Percentiles rank a stretch among this genome's conserved stretches.
Conservation (phyloP, 2,888 invertebrate species). For the Mongoloraphidia duomilia region DNA sequence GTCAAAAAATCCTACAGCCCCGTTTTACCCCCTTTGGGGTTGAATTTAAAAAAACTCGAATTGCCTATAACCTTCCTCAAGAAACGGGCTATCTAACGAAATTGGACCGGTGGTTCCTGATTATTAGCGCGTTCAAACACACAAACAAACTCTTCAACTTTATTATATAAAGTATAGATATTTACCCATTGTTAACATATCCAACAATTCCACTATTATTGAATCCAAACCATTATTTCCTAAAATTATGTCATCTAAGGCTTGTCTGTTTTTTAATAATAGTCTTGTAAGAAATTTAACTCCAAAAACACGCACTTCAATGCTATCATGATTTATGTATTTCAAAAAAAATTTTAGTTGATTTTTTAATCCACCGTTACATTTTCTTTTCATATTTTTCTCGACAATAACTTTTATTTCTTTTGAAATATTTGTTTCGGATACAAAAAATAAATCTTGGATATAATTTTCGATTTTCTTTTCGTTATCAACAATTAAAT, state of each 20-base stretch:
- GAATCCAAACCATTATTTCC: conserved; percentile 56
- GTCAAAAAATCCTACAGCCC: too few relatives aligned
- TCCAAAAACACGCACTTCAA: conserved; percentile 62
- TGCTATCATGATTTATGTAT: conserved; percentile 63
- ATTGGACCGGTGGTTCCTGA: too few relatives aligned
- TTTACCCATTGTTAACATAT: conserved; percentile 44
- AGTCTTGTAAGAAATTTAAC: conserved; percentile 54
- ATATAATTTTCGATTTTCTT: conserved; percentile 50
- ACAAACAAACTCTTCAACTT: too few relatives aligned
- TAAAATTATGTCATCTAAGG: conserved; percentile 57
- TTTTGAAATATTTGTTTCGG: conserved; percentile 46
- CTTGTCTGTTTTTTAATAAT: conserved; percentile 50
- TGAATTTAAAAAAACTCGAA: too few relatives aligned
- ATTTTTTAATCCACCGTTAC: conserved; percentile 42
- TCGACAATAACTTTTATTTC: conserved; percentile 49
- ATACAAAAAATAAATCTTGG: conserved; percentile 73
- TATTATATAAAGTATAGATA: too few relatives aligned
- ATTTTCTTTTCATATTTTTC: conserved; percentile 37
- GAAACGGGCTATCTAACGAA: too few relatives aligned
- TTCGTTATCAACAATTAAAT: conserved; percentile 59
- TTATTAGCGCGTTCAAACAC: too few relatives aligned
- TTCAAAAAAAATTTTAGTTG: conserved; percentile 50
- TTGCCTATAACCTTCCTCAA: too few relatives aligned
- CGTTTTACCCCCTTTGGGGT: too few relatives aligned
- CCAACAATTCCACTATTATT: conserved; percentile 53